Evolutionary conservation across 2,888 invertebrate genomes (phyloP).

Genomic region (Lydus trimaculatus): DNA sequence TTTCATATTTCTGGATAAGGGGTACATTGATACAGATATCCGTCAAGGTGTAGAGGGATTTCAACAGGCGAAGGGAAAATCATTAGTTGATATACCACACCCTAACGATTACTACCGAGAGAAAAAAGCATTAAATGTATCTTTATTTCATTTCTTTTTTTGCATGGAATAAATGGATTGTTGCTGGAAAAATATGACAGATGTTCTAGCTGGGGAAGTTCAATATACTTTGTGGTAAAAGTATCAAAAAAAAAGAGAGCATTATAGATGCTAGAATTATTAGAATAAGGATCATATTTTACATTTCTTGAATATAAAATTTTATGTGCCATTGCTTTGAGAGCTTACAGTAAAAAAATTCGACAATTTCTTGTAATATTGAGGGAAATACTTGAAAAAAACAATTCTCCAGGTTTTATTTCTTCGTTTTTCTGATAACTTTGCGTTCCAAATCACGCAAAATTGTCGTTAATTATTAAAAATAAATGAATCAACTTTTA

Average conservation of each 20-base stretch:
- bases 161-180: neutral
- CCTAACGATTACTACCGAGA: neutral
- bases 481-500: neutral
- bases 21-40: neutral
- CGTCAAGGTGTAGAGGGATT: neutral
- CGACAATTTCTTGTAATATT: neutral
- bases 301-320: neutral
- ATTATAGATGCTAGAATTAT: neutral
- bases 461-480: constrained; percentile 1
- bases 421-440: neutral
- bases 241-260: neutral
- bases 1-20: neutral
- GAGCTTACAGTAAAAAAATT: too few relatives aligned
- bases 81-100: neutral
- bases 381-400: neutral
- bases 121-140: neutral
- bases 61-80: neutral
- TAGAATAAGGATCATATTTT: neutral
- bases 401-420: neutral
- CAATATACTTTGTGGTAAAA: neutral
- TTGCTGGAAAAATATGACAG: neutral
- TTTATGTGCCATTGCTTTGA: neutral
- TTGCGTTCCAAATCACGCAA: neutral
- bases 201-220: neutral
- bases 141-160: neutral